Base-by-base conservation (phyloP, 2,888 invertebrate species). In the Andrena hattorfiana region DNA sequence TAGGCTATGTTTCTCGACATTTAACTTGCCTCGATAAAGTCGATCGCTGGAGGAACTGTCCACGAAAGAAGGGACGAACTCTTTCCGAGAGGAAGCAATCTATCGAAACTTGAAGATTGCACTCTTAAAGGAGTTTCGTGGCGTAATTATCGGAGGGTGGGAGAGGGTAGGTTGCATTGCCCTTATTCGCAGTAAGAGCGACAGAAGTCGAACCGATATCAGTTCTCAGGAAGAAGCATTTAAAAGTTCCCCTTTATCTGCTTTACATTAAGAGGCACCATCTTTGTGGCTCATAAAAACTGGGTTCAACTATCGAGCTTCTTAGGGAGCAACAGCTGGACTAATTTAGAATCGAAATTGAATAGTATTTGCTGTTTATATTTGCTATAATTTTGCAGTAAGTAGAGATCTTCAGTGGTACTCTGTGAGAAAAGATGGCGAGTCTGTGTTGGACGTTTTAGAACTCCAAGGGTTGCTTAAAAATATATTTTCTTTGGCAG, bases 21-120 rank as follows among this genome's bases (percentile, higher is more conserved):
- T 74, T 74, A 74, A 49, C 67, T 67, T 49, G 32, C 77, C 48
- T 66, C 63, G 66, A 77, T 77, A 77, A 77, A 74, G 66, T 77
- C 66, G 73, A 66, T 73, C 48, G 35, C n/a, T 28, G 10, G 20
- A 23, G 35, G 62, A 73, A 73, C 54, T 28, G 70, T 49, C 10
- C 13, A 8, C 7, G 26, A 23, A 35, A 26, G 32, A 51, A 35
- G 51, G 59, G 20, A 30, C 10, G 23, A 63, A n/a, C 67, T 28
- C 20, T 26, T 26, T 62, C 28, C 8, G 26, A 49, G 30, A 35
- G 48, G 77, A 66, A 77, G 54, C 49, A 26, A 77, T 72, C 59
- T 20, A 66, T 73, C 64, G 66, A 59, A 59, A 66, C 30, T 66
- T 73, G 8, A 48, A 23, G 26, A 23, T 26, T 30, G 20, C 48